Conservation (phyloP, 2,888 invertebrate genomes). For the Cerastis rubricosa region DNA sequence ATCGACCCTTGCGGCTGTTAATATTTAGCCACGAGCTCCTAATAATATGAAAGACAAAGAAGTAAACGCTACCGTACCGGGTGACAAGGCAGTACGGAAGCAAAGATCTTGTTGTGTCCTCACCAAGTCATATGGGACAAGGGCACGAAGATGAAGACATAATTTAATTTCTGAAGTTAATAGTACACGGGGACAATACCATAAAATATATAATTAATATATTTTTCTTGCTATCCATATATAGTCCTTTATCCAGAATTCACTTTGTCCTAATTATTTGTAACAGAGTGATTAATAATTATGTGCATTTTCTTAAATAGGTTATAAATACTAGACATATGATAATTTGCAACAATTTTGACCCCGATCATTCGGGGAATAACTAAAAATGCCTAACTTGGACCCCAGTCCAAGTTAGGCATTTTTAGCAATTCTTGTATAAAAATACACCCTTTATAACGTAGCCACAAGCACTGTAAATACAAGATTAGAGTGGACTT, state of each 20-base stretch:
- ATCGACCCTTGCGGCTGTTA: no score
- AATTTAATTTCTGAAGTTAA: conserved; percentile 1
- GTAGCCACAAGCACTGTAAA: neutral
- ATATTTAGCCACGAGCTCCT: no score
- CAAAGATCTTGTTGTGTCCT: neutral
- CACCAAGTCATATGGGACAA: neutral
- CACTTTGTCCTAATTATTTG: neutral
- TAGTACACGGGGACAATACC: neutral
- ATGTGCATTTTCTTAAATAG: neutral
- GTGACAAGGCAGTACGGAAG: neutral
- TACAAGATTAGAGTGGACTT: neutral
- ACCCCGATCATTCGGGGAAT: neutral
- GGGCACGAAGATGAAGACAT: neutral
- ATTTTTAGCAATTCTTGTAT: neutral
- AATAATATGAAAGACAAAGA: neutral
- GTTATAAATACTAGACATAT: neutral
- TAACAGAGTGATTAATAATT: neutral
- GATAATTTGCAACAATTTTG: neutral
- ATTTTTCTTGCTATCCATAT: no score
- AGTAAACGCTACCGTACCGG: neutral
- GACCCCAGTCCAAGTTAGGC: neutral
- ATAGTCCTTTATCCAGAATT: neutral
- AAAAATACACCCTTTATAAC: neutral
- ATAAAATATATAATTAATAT: no score
- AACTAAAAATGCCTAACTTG: no score